Evolutionary conservation across 1,140 invertebrate species (phyloP).

Genomic region (Drosophila seguyi): DNA sequence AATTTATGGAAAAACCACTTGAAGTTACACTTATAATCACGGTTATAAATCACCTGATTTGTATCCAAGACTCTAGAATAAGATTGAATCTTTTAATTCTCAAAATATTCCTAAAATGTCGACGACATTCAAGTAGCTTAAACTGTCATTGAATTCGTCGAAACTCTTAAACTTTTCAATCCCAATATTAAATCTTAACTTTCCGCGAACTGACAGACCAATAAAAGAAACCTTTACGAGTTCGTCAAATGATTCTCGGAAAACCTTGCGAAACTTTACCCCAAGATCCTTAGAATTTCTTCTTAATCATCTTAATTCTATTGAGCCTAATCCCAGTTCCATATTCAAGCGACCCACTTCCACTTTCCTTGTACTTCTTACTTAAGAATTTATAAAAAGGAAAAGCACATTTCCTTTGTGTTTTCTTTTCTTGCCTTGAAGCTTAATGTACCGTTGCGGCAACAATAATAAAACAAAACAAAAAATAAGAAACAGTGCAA

Average conservation of each 20-base stretch:
- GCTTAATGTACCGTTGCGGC: constrained; percentile 80
- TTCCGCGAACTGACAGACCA: background rate
- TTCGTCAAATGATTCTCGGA: constrained; percentile 27
- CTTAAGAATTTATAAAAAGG: constrained; percentile 31
- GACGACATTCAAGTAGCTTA: constrained; percentile 4
- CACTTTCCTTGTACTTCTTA: constrained; percentile 53
- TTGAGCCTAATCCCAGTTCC: constrained; percentile 32
- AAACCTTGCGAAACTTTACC: constrained; percentile 7
- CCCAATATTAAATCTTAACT: constrained; percentile 14
- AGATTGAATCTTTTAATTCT: background rate
- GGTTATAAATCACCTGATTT: background rate
- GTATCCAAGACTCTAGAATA: background rate
- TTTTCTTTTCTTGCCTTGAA: constrained; percentile 62
- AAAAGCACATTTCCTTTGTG: constrained; percentile 43
- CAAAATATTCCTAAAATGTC: background rate
- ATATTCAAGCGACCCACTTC: constrained; percentile 20
- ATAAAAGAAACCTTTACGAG: constrained; percentile 3
- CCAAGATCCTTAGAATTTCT: constrained; percentile 4
- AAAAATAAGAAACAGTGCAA: constrained; percentile 22
- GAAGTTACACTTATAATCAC: background rate
- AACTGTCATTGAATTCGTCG: background rate
- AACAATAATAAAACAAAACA: constrained; percentile 70
- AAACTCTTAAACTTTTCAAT: constrained; percentile 32
- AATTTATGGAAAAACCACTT: background rate
- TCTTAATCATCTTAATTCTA: constrained; percentile 41